These are phyloP conservation scores for Manduca sexta DNA, from an alignment of 1,140 invertebrate genomes.

Conservation along the genomic window DNA sequence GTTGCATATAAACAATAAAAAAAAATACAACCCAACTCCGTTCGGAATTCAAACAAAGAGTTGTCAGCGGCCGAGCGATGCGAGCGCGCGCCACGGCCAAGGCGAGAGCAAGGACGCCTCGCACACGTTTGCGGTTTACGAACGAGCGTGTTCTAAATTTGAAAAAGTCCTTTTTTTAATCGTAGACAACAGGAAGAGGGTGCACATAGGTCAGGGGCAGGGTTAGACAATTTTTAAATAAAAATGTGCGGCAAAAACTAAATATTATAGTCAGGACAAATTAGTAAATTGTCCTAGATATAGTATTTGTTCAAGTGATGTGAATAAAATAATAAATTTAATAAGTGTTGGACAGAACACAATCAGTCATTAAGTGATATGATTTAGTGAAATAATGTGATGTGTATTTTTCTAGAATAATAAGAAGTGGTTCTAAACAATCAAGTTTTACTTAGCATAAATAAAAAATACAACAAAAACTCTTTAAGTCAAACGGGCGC, in stretches of 20 bases:
- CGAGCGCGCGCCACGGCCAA: conserved; percentile 43
- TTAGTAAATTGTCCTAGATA: background rate
- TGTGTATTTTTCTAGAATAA: too few relatives aligned
- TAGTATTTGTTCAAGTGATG: background rate
- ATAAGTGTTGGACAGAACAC: background rate
- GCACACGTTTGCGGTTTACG: conserved; percentile 9
- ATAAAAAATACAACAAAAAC: too few relatives aligned
- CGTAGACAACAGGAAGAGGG: too few relatives aligned
- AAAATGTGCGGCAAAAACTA: background rate
- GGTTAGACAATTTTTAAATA: background rate
- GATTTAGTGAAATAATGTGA: too few relatives aligned
- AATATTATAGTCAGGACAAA: background rate
- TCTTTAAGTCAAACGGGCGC: too few relatives aligned
- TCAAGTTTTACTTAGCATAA: too few relatives aligned
- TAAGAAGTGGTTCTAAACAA: too few relatives aligned
- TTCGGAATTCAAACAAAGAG: conserved; percentile 56
- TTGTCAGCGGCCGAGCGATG: conserved; percentile 35
- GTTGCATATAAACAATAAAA: conserved; percentile 39
- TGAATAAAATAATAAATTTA: background rate
- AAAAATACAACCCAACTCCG: conserved; percentile 43
- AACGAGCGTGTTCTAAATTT: background rate
- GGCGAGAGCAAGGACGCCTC: conserved; percentile 48
- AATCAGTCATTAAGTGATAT: too few relatives aligned
- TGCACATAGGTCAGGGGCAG: too few relatives aligned
- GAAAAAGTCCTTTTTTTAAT: too few relatives aligned